A percentile compares a stretch with the other conserved stretches of the same genome.
Evolutionary conservation across 2,888 invertebrate genomes (phyloP).

Genomic region (Catocala fraxini): DNA sequence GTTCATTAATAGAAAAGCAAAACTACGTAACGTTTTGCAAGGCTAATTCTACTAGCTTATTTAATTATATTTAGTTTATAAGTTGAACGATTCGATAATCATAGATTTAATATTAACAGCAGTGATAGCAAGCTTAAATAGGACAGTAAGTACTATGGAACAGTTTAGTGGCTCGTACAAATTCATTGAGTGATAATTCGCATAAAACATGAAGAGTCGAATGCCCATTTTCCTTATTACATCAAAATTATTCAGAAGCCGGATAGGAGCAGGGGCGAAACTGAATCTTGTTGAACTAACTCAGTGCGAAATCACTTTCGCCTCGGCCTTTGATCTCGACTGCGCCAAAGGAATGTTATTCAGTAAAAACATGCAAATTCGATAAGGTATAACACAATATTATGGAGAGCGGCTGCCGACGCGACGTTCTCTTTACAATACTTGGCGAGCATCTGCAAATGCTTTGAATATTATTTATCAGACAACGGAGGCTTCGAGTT

Average conservation of each 20-base stretch:
- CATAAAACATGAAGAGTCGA: conserved; percentile 68
- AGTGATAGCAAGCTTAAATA: too few relatives aligned
- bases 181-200: conserved; percentile 29
- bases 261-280: conserved; percentile 74
- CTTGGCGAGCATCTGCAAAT: conserved; percentile 60
- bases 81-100: neutral
- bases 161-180: neutral
- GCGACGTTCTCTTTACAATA: conserved; percentile 61
- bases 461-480: conserved; percentile 72
- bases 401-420: conserved; percentile 74
- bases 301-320: conserved; percentile 87
- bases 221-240: conserved; percentile 84
- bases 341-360: conserved; percentile 87
- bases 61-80: too few relatives aligned
- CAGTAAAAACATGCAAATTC: conserved; percentile 88
- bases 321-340: conserved; percentile 84
- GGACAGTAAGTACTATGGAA: neutral
- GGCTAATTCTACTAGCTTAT: too few relatives aligned
- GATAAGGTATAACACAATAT: conserved; percentile 88
- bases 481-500: conserved; percentile 41
- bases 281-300: conserved; percentile 86
- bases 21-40: too few relatives aligned
- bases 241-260: conserved; percentile 84
- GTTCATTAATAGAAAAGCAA: too few relatives aligned
- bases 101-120: neutral